phyloP scores from a whole-genome alignment of 2,888 invertebrate species.

The Plemyria rubiginata region DNA sequence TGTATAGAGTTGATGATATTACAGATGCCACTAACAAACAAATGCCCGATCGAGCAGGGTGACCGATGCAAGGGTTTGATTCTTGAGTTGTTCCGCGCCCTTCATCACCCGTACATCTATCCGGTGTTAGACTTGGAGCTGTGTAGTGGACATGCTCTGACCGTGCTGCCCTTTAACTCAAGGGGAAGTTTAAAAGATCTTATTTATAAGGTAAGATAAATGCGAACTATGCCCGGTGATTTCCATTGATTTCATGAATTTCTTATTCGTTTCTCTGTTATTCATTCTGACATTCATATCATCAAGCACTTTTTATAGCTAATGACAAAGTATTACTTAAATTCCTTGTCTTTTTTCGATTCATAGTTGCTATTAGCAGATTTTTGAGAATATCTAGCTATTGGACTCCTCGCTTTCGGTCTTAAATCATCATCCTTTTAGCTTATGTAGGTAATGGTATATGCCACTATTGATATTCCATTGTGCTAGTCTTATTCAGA shows the following conservation, averaged over 20 bases:
- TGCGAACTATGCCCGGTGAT: neutral
- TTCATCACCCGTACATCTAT: conserved; percentile 97
- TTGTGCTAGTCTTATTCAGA: too few species aligned
- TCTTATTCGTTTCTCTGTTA: too few species aligned
- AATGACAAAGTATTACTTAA: too few species aligned
- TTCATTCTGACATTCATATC: too few species aligned
- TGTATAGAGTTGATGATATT: conserved; percentile 19
- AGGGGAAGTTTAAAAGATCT: conserved; percentile 95
- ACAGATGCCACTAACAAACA: conserved; percentile 85
- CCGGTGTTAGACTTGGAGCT: conserved; percentile 95
- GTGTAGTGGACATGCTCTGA: conserved; percentile 87
- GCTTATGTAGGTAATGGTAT: too few species aligned
- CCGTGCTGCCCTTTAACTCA: conserved; percentile 93
- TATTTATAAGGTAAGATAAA: conserved; percentile 88
- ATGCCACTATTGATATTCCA: too few species aligned
- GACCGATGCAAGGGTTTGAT: conserved; percentile 88
- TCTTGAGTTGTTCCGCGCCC: conserved; percentile 92
- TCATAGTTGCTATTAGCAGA: too few species aligned
- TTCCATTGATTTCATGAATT: neutral
- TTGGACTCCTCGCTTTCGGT: neutral
- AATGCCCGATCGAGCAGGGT: conserved; percentile 88
- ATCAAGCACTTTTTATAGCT: too few species aligned
- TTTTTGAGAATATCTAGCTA: neutral
- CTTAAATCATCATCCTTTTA: too few species aligned
- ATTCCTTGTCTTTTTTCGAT: too few species aligned